phyloP scores from a whole-genome alignment of 2,888 invertebrate genomes.

The Phaonia tiefii region DNA sequence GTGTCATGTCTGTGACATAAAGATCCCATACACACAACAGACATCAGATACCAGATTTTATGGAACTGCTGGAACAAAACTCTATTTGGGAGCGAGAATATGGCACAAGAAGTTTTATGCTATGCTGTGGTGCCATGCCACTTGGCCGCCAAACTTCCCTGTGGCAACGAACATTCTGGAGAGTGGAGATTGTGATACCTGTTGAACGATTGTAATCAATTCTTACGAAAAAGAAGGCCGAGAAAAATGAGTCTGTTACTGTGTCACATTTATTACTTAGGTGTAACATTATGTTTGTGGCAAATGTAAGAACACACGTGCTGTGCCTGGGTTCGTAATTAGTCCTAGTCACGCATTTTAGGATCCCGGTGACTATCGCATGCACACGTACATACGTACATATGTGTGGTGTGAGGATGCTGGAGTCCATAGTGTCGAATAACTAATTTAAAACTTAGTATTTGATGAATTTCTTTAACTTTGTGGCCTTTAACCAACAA shows the following conservation, averaged over 20 bases:
- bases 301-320: slow-evolving; percentile 55
- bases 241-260: slow-evolving; percentile 47
- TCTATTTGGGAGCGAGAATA: no score
- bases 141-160: no score
- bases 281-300: slow-evolving; percentile 39
- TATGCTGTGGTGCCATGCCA: no score
- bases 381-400: not conserved
- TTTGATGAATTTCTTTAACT: slow-evolving; percentile 41
- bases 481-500: not conserved
- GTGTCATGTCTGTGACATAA: slow-evolving; percentile 57
- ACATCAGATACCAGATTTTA: slow-evolving; percentile 11
- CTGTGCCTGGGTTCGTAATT: slow-evolving; percentile 71
- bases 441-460: slow-evolving; percentile 31
- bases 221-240: slow-evolving; percentile 70
- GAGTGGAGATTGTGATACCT: slow-evolving; percentile 39
- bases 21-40: slow-evolving; percentile 48
- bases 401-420: not conserved
- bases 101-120: no score
- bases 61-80: not conserved
- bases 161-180: no score
- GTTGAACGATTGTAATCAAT: slow-evolving; percentile 76
- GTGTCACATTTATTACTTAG: slow-evolving; percentile 54
- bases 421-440: slow-evolving; percentile 30
- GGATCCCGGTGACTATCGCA: slow-evolving; percentile 21
- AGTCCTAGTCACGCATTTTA: slow-evolving; percentile 77